Evolutionary conservation across 2,113 vertebrate species (phyloP).

Genomic region (Thomomys bottae): DNA sequence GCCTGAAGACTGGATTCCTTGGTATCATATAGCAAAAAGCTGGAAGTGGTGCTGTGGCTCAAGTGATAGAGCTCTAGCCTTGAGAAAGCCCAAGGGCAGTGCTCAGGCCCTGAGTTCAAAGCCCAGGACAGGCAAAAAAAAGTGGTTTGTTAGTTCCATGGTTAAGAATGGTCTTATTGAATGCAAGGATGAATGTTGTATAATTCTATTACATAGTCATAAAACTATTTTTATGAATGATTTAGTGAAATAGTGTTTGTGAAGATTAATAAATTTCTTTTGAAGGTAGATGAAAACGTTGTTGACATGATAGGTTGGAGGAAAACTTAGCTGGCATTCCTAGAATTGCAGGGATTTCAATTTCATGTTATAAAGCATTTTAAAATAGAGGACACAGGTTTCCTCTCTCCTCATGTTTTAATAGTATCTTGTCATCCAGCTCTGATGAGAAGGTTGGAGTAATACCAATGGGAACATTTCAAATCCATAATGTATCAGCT

Average conservation of each 20-base stretch:
- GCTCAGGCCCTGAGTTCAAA: too few species aligned
- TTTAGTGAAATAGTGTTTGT: slow-evolving; percentile 69
- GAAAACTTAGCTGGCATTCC: slow-evolving; percentile 50
- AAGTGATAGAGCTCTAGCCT: too few species aligned
- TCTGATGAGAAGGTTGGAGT: background rate
- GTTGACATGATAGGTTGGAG: slow-evolving; percentile 29
- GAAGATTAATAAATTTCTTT: slow-evolving; percentile 76
- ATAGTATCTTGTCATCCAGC: background rate
- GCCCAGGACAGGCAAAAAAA: too few species aligned
- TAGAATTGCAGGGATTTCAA: slow-evolving; percentile 27
- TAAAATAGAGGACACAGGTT: slow-evolving; percentile 50
- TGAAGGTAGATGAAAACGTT: slow-evolving; percentile 30
- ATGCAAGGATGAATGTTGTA: slow-evolving; percentile 72
- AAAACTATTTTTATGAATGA: slow-evolving; percentile 78
- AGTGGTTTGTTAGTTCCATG: slow-evolving; percentile 80
- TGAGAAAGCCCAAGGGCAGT: too few species aligned
- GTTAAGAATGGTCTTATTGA: slow-evolving; percentile 74
- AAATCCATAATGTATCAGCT: background rate
- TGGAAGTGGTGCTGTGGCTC: too few species aligned
- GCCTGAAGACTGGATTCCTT: too few species aligned
- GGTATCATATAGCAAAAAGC: too few species aligned
- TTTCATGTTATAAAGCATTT: slow-evolving; percentile 44
- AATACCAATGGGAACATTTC: background rate
- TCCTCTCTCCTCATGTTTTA: background rate
- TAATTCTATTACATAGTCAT: slow-evolving; percentile 79